phyloP scores from a whole-genome alignment of 1,140 invertebrate genomes.

The Galleria mellonella region DNA sequence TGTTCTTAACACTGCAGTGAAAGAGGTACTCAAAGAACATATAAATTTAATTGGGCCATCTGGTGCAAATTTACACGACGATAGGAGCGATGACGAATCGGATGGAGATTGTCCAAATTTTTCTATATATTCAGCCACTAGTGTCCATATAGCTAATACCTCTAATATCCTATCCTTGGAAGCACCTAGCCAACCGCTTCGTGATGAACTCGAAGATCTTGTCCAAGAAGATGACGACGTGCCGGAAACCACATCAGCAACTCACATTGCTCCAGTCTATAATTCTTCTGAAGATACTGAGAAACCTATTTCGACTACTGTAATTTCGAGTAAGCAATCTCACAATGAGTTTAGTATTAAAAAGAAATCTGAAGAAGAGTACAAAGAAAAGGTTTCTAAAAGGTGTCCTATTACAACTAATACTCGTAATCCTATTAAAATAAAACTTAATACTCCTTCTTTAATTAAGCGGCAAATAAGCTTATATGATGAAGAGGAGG shows the following conservation, averaged over 20 bases:
- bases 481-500: slow-evolving; percentile 60
- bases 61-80: slow-evolving; percentile 6
- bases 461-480: slow-evolving; percentile 49
- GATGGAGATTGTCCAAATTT: slow-evolving; percentile 88
- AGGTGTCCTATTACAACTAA: slow-evolving; percentile 58
- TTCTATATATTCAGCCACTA: slow-evolving; percentile 86
- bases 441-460: slow-evolving; percentile 56
- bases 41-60: slow-evolving; percentile 34
- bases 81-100: slow-evolving; percentile 72
- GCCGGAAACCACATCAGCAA: slow-evolving; percentile 1
- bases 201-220: slow-evolving; percentile 48
- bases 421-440: slow-evolving; percentile 64
- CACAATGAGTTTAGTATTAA: slow-evolving; percentile 17
- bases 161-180: slow-evolving; percentile 18
- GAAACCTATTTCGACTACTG: too few species aligned
- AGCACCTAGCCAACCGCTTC: slow-evolving; percentile 9
- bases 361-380: slow-evolving; percentile 45
- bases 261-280: neutral
- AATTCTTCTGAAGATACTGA: too few species aligned
- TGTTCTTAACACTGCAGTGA: slow-evolving; percentile 51
- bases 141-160: slow-evolving; percentile 82
- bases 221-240: slow-evolving; percentile 62
- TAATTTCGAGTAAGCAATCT: too few species aligned
- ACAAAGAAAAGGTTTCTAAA: slow-evolving; percentile 57
- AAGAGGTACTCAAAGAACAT: slow-evolving; percentile 54